Evolutionary conservation across 2,113 vertebrate species (phyloP).

Genomic region (Desmodus rotundus): DNA sequence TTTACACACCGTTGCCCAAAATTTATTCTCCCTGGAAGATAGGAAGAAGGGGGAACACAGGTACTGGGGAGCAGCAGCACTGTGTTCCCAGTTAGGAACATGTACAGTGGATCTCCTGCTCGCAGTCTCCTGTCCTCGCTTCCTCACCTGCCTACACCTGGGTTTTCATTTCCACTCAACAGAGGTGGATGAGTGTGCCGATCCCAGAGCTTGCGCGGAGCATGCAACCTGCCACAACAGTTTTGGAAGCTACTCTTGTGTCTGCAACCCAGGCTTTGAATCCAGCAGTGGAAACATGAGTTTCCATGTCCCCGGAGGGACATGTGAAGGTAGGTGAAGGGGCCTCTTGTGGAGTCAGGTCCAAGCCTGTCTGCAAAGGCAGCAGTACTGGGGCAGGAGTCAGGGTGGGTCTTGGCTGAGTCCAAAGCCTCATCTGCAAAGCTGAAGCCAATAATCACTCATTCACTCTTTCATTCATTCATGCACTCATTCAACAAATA

Average conservation of each 20-base stretch:
- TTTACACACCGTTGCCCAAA: background rate
- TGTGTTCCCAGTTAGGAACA: background rate
- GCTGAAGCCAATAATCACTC: background rate
- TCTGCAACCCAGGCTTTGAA: background rate
- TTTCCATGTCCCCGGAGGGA: background rate
- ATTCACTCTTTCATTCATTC: background rate
- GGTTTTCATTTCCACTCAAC: background rate
- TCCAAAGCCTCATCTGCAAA: background rate
- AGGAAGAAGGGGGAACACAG: background rate
- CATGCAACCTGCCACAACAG: background rate
- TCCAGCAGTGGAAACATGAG: background rate
- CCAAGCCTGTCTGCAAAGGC: background rate
- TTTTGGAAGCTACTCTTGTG: slow-evolving; percentile 32
- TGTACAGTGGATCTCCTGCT: background rate
- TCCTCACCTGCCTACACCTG: background rate
- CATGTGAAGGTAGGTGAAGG: background rate
- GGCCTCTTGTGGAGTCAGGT: background rate
- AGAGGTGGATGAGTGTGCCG: slow-evolving; percentile 26
- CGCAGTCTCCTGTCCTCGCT: background rate
- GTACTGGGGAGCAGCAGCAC: no score
- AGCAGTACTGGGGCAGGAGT: background rate
- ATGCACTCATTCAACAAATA: background rate
- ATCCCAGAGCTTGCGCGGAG: background rate
- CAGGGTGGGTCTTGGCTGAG: background rate
- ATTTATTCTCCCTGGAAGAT: background rate